Base-by-base conservation (phyloP, 2,797 vertebrate genomes). In the Choloepus didactylus region DNA sequence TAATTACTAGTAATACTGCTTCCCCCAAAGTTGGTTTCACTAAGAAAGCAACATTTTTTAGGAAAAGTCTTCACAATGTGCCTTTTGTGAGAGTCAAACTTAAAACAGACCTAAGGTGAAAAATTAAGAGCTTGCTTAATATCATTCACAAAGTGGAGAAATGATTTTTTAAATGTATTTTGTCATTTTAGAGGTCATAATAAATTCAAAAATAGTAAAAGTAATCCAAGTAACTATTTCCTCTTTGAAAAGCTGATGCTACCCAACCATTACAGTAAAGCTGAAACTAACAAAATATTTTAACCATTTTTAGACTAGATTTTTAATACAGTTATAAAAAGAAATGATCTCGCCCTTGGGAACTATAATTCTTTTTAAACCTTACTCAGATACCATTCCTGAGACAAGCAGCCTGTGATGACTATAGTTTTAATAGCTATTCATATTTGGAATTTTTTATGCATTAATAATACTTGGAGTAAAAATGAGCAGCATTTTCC, bases 381-480 rank as follows among this genome's bases (percentile, higher is more conserved):
- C 31, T 85, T 86, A 80, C 66, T 96, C n/a, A 38, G 21, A 92
- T 96, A 56, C 83, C 69, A 94, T 94, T 87, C n/a, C 67, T 49
- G 11, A 79, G 66, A 87, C 46, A 94, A 94, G 31, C 77, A 25
- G 44, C 66, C 92, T 72, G 4, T 85, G 69, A 87, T 76, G 54
- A 94, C 67, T 93, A 16, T 90, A 89, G 66, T 77, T 77, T 95
- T 95, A 93, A 89, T 87, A 90, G 72, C 25, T 86, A 83, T 90
- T 91, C 38, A 46, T 75, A 89, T 35, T 90, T 94, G 70, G 25
- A 93, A 92, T 82, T 29, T 84, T 84, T 73, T 89, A 79, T 87
- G 49, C 46, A 87, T 96, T 96, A 94, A 95, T 96, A 95, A 93
- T 83, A 81, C 49, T 95, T 95, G 82, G 29, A 94, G 51, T 88